Base-by-base conservation (phyloP, 2,888 invertebrate species). In the Amaurobius ferox region DNA sequence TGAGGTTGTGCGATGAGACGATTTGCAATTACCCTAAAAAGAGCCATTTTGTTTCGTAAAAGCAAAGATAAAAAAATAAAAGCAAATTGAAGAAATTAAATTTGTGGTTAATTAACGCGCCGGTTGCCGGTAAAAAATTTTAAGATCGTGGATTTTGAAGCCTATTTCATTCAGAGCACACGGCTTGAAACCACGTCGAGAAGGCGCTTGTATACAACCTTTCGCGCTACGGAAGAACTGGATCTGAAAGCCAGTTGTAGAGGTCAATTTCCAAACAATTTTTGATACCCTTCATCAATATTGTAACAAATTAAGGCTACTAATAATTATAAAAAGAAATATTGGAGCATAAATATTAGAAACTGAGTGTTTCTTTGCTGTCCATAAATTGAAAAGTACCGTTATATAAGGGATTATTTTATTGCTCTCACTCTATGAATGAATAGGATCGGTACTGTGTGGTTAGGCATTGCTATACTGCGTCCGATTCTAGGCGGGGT, bases 21-120 rank as follows among this genome's bases (percentile, higher is more conserved):
- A 68, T 79, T 85, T 28, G 88, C 87, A 78, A 88, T 76, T 23
- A 88, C 72, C 40, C 88, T 80, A 48, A 87, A 81, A 40, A 88
- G 87, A 68, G 88, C 83, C 88, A 88, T 88, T 85, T 76, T 88
- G 19, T 26, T 72, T 61, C 13, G 11, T 19, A 26, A 23, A 23
- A 19, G n/a, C n/a, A 19, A 26, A 11, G 11, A 61, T 26, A 23
- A 1, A 26, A 61, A 19, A 11, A 26, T n/a, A 23, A 19, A 61
- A 61, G 11, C 9, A 61, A 61, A 19, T 61, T 35, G 35, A 35
- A 7, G 9, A 35, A 35, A 35, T 9, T 7, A 35, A 35, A 35
- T 35, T 35, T 35, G 6, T 35, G 35, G 9, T 7, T 35, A 35
- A 35, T 35, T 5, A 5, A 35, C 44, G 44, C 44, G 13, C n/a